Base-by-base conservation (phyloP, 1,140 invertebrate genomes). In the Helicorthomorpha holstii region DNA sequence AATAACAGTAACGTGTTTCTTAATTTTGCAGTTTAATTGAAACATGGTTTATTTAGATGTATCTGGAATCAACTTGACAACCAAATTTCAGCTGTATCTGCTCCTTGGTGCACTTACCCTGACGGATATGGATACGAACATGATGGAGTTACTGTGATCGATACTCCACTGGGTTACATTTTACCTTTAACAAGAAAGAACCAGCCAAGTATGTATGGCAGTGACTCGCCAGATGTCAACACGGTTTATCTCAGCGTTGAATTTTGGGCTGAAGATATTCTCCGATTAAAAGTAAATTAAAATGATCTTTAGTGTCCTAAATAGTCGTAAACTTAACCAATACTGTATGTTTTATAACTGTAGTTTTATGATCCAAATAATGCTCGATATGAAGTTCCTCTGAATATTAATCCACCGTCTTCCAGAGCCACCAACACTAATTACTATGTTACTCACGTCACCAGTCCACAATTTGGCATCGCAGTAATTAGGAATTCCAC, bases 361-460 rank as follows among this genome's bases (percentile, higher is more conserved):
- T 44, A 59, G 58, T 56, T 59, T 54, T 48, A 47, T 23, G 58
- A 59, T 52, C 59, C 64, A 21, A 51, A 55, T 24, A 59, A 60
- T 47, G 50, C 56, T 16, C 54, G 67, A 26, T 68, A 62, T 57
- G 66, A 69, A 54, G 65, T 68, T 3, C 58, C 58, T 21, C 34
- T 51, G 29, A 26, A 53, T 24, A 47, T 49, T 3, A 27, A 54
- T 27, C 12, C 63, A 14, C 62, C 64, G 14, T 42, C 41, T 4
- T 26, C 46, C 22, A 53, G 38, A 3, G 27, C 48, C 12, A 24
- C 27, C 4, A 24, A 53, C 4, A 42, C 44, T 21, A 55, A 56
- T 29, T 67, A 70, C 44, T 49, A 60, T 3, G 56, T 66, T 3
- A 58, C 57, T 1, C 54, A 61, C 56, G 54, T 56, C 10, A 24